Evolutionary conservation across 2,888 invertebrate genomes (phyloP).

Genomic region (Dascillus cervinus): DNA sequence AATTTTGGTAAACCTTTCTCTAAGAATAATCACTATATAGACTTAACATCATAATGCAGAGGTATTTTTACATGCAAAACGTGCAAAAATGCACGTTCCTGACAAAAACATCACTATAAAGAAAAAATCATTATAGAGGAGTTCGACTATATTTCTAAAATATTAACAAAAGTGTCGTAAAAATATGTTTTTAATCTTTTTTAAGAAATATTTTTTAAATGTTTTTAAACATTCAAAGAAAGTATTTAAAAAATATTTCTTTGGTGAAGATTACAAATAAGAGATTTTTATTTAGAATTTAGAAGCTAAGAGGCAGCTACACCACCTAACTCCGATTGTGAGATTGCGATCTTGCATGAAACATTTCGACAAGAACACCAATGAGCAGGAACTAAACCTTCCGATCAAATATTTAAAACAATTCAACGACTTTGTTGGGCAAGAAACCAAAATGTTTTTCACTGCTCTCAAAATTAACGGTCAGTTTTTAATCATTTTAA

Average conservation of each 20-base stretch:
- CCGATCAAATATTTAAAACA: constrained; percentile 24
- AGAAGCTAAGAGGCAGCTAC: constrained; percentile 32
- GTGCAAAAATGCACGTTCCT: too few species aligned
- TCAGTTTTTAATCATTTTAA: constrained; percentile 15
- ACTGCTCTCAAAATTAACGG: constrained; percentile 35
- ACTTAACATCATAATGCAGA: too few species aligned
- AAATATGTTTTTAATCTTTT: too few species aligned
- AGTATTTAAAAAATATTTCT: too few species aligned
- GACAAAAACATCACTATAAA: too few species aligned
- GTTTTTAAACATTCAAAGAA: neutral
- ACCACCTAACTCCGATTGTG: constrained; percentile 33
- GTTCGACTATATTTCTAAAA: too few species aligned
- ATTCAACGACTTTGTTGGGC: constrained; percentile 32
- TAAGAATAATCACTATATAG: too few species aligned
- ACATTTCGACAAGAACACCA: constrained; percentile 22
- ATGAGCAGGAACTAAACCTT: constrained; percentile 20
- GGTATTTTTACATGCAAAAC: too few species aligned
- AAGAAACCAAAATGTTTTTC: constrained; percentile 35
- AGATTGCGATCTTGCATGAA: constrained; percentile 33
- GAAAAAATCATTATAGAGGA: too few species aligned
- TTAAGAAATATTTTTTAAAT: too few species aligned
- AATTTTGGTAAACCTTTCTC: too few species aligned
- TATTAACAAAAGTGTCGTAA: too few species aligned
- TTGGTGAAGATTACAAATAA: constrained; percentile 1
- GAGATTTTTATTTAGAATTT: constrained; percentile 24